Evolutionary conservation across 2,888 invertebrate species (phyloP), one percentile per base, ranked within the genome.

Genomic region (Lordiphosa fenestrarum): DNA sequence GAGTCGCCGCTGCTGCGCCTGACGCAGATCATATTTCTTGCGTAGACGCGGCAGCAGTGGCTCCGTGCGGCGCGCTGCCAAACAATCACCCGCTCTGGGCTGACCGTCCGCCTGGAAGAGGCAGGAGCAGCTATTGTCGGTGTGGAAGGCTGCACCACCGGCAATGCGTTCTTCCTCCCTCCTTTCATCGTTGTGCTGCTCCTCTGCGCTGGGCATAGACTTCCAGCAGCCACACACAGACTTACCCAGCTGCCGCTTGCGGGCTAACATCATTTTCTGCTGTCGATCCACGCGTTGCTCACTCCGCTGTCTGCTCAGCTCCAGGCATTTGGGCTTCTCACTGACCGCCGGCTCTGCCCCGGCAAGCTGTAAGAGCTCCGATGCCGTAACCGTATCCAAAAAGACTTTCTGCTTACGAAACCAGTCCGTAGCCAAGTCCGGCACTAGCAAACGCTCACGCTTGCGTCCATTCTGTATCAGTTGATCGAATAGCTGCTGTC

Each of bases 391-490:
- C 33, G 13, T 51, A 53, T 77, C 82, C 15, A 71, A 48, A 3
- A 60, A 69, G 3, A 40, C 4, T 38, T 77, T 85, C 25, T 85
- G 84, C 46, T 68, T 76, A 40, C 85, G 80, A 47, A 66, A 83
- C 85, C 80, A 81, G 4, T 69, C 77, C 12, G 85, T 81, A 21
- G 80, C 80, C 70, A 80, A 42, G 4, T 80, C 80, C 0, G 85
- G 80, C 10, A 80, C 80, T 6, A 85, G 39, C 15, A 83, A 23
- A 1, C 81, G 75, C 6, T 71, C 55, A 41, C 23, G 38, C 1
- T 58, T 53, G 2, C 67, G 41, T 1, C 38, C 25, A 0, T 19
- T 33, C 2, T 19, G 6, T 0, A 77, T 30, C 4, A 77, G 40
- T 35, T 63, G 63, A 30, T 77, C 66, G 30, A 78, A 77, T 36